Evolutionary conservation across 2,797 vertebrate genomes (phyloP).

Genomic region (Neostethus bicornis): DNA sequence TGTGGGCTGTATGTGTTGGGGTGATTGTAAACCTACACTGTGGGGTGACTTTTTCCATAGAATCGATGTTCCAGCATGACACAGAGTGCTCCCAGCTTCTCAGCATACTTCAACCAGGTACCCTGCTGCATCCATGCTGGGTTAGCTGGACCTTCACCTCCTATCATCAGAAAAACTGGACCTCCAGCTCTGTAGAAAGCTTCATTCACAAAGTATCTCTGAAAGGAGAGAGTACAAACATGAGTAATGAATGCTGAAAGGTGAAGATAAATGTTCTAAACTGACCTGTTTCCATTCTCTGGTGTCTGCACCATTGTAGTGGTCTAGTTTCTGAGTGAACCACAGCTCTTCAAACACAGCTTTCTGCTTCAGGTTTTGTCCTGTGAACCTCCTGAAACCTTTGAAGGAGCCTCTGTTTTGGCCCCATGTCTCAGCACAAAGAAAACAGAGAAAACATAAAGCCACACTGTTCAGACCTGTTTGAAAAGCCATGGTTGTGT

Average conservation of each 20-base stretch:
- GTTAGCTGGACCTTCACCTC: slow-evolving; percentile 71
- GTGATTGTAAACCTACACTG: slow-evolving; percentile 46
- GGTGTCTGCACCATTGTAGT: slow-evolving; percentile 74
- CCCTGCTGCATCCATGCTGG: slow-evolving; percentile 68
- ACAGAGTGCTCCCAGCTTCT: slow-evolving; percentile 71
- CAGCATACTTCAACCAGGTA: slow-evolving; percentile 70
- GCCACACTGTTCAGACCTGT: neutral
- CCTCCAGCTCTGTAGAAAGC: slow-evolving; percentile 59
- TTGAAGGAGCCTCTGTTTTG: slow-evolving; percentile 2
- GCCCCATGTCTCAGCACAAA: slow-evolving; percentile 15
- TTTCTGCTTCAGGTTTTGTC: neutral
- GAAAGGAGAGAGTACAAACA: neutral
- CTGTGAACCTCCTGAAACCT: slow-evolving; percentile 37
- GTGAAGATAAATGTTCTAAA: too few relatives aligned
- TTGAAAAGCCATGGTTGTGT: slow-evolving; percentile 49
- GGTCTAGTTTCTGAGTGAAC: slow-evolving; percentile 79
- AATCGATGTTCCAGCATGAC: slow-evolving; percentile 78
- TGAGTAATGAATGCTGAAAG: neutral
- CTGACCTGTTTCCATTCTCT: slow-evolving; percentile 79
- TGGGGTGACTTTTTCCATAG: slow-evolving; percentile 78
- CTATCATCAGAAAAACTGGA: slow-evolving; percentile 79
- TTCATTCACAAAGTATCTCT: slow-evolving; percentile 80
- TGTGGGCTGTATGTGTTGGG: too few relatives aligned
- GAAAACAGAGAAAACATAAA: slow-evolving; percentile 5
- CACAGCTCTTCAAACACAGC: slow-evolving; percentile 59